Base-by-base conservation (phyloP, 2,888 invertebrate species). In the Podotricha telesiphe region DNA sequence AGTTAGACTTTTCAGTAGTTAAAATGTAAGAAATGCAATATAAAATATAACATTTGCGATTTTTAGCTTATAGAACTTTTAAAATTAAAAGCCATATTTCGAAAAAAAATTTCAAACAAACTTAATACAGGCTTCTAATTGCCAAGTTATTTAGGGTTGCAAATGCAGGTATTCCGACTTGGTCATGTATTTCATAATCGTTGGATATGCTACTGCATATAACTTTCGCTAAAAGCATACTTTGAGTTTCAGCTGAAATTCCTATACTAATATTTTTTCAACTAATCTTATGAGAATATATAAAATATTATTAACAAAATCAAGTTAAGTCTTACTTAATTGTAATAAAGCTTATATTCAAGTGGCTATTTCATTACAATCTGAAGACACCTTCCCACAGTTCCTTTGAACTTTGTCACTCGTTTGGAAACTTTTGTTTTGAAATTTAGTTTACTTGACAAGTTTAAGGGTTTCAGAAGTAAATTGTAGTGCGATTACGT, bases 321-420 rank as follows among this genome's bases (percentile, higher is more conserved):
- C 8, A 11, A 37, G 17, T 58, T 22, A 19, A 19, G 28, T 47
- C 8, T 58, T 40, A 50, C 17, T 6, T 0, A 8, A 0, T 40
- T 7, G 8, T 0, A 22, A 40, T 50, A 66, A 66, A 58, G 66
- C 22, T 40, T 20, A 59, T 50, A 28, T 50, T 50, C 2, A 7
- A 22, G n/a, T 17, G 40, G 20, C 15, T 3, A 34, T 37, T 66
- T 4, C 37, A 13, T n/a, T 56, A 2, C n/a, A 34, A 17, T 47
- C 56, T 47, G 37, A 10, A 65, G 37, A 48, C 37, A 37, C 28
- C 47, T 45, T 65, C 58, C 15, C 58, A 45, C 22, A 34, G 50
- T 55, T 19, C 28, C 47, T 50, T 58, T 66, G 65, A 66, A 66
- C 58, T 66, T 59, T 59, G 66, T 58, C 58, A 50, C 56, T 66